phyloP scores from a whole-genome alignment of 2,797 vertebrate species.

The Microctenopoma lineatum region DNA sequence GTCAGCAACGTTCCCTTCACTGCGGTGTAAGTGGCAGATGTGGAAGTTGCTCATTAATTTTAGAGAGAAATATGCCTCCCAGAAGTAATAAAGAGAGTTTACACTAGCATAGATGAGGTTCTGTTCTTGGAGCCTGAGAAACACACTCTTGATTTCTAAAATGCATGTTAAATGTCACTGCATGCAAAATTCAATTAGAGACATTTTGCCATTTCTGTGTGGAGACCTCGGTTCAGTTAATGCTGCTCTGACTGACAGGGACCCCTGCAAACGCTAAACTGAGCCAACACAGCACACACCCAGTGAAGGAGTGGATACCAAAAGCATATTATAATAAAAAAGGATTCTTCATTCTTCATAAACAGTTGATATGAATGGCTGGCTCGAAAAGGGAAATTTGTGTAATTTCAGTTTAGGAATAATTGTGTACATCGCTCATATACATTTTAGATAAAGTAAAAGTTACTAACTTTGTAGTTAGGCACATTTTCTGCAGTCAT shows the following conservation, averaged over 20 bases:
- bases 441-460: conserved; percentile 29
- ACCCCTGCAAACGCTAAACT: conserved; percentile 40
- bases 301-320: conserved; percentile 8
- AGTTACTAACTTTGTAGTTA: conserved; percentile 23
- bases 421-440: conserved; percentile 10
- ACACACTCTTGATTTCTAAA: conserved; percentile 41
- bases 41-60: conserved; percentile 19
- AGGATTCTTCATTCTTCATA: conserved; percentile 25
- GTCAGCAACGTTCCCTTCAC: no score
- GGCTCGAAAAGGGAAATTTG: conserved; percentile 11
- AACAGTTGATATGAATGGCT: conserved; percentile 21
- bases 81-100: conserved; percentile 5
- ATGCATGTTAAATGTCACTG: conserved; percentile 52
- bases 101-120: background rate
- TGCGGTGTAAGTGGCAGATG: background rate
- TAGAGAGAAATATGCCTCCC: conserved; percentile 4
- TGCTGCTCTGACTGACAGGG: conserved; percentile 53
- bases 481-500: conserved; percentile 24
- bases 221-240: conserved; percentile 34
- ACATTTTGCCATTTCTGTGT: conserved; percentile 58
- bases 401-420: conserved; percentile 18
- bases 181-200: conserved; percentile 71
- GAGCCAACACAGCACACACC: conserved; percentile 35
- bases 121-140: conserved; percentile 27
- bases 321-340: conserved; percentile 17